A percentile compares a stretch with the other conserved stretches of the same genome.
phyloP scores from a whole-genome alignment of 2,113 vertebrate genomes.

The Calyptommatus sinebrachiatus region DNA sequence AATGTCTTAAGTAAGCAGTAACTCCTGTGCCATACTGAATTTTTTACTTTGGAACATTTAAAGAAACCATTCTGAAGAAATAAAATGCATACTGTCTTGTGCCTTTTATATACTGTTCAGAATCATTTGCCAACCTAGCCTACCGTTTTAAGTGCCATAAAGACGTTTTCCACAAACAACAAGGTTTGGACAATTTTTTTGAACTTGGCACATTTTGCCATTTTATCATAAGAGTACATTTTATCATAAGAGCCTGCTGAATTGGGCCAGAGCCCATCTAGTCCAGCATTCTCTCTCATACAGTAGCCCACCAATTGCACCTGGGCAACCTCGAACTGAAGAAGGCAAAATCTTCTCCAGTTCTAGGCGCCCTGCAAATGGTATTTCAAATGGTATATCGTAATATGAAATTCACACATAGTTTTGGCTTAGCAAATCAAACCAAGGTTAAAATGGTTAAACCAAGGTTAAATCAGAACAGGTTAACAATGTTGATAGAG shows the following conservation, averaged over 20 bases:
- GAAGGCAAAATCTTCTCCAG: too few species aligned
- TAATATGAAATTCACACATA: background rate
- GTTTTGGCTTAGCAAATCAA: background rate
- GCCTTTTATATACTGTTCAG: background rate
- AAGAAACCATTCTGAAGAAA: slow-evolving; percentile 37
- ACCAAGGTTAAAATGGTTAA: background rate
- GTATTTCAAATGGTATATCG: background rate
- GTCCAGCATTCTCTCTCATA: too few species aligned
- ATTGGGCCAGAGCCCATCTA: too few species aligned
- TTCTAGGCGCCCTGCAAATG: too few species aligned
- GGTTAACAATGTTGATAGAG: background rate
- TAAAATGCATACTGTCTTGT: slow-evolving; percentile 3
- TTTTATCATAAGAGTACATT: background rate
- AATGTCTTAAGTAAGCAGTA: slow-evolving; percentile 80
- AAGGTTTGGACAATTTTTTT: background rate
- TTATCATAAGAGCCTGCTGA: too few species aligned
- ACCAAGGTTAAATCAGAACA: background rate
- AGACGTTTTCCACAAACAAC: background rate
- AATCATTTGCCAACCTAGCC: background rate
- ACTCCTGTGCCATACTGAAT: slow-evolving; percentile 57
- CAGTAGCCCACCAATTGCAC: too few species aligned
- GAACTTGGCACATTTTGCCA: background rate
- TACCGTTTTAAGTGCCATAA: background rate
- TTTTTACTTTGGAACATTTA: slow-evolving; percentile 26
- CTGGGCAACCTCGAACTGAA: too few species aligned